phyloP scores from a whole-genome alignment of 2,888 invertebrate species.

The Notodromas monacha region DNA sequence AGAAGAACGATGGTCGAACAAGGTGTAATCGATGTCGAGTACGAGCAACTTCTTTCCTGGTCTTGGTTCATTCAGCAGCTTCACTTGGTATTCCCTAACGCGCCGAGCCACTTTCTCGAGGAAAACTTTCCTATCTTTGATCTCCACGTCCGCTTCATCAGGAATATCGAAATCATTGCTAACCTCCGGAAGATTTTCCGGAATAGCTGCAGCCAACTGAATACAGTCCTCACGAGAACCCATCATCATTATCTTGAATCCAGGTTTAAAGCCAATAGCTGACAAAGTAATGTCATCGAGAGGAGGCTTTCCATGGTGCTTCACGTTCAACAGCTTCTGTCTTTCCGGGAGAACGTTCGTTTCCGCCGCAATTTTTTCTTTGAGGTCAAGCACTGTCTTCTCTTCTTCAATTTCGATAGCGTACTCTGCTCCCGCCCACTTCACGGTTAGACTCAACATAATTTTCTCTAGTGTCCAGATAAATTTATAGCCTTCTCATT shows the following conservation, averaged over 20 bases:
- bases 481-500: too few relatives aligned
- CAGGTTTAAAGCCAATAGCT: constrained; percentile 25
- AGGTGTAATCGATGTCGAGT: constrained; percentile 76
- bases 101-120: constrained; percentile 29
- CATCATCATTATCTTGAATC: constrained; percentile 84
- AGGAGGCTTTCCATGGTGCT: constrained; percentile 36
- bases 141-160: constrained; percentile 34
- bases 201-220: constrained; percentile 41
- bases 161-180: constrained; percentile 70
- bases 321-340: constrained; percentile 70
- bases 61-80: constrained; percentile 42
- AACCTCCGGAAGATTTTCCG: constrained; percentile 47
- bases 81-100: constrained; percentile 47
- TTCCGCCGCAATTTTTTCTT: constrained; percentile 46
- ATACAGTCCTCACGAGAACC: constrained; percentile 76
- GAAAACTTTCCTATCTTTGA: constrained; percentile 27
- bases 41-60: constrained; percentile 62
- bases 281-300: constrained; percentile 9
- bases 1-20: constrained; percentile 74
- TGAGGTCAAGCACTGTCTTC: constrained; percentile 38
- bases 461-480: too few relatives aligned
- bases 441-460: too few relatives aligned
- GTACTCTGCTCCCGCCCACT: constrained; percentile 77
- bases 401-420: constrained; percentile 35
- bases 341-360: constrained; percentile 71